phyloP scores from a whole-genome alignment of 2,113 vertebrate species.

The Loxodonta africana region DNA sequence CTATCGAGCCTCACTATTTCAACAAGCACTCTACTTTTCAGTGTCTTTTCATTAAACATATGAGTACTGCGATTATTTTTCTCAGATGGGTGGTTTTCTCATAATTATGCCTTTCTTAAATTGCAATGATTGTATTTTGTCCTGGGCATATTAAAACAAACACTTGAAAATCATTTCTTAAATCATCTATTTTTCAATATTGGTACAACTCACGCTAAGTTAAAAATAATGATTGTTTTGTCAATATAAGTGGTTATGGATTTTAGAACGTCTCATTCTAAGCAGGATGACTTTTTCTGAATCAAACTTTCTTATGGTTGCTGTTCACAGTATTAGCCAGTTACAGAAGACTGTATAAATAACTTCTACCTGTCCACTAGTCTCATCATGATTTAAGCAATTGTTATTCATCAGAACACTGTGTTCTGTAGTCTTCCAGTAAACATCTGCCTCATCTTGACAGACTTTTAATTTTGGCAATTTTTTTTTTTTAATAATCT shows the following conservation, averaged over 20 bases:
- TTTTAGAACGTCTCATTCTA: neutral
- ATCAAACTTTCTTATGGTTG: neutral
- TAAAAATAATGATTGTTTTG: slow-evolving; percentile 20
- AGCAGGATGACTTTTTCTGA: neutral
- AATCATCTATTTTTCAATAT: slow-evolving; percentile 20
- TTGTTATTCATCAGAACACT: slow-evolving; percentile 7
- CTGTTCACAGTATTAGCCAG: neutral
- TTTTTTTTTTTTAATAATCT: slow-evolving; percentile 36
- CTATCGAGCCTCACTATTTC: slow-evolving; percentile 22
- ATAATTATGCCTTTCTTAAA: slow-evolving; percentile 47
- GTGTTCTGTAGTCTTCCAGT: neutral
- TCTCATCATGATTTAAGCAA: neutral
- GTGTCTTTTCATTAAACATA: slow-evolving; percentile 44
- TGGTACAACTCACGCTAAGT: neutral
- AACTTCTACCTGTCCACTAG: neutral
- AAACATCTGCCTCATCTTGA: neutral
- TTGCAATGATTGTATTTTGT: slow-evolving; percentile 37
- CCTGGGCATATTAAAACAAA: slow-evolving; percentile 46
- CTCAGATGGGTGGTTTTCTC: neutral
- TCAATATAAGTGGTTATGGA: neutral
- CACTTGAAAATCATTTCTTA: slow-evolving; percentile 51
- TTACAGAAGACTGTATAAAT: neutral
- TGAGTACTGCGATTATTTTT: neutral
- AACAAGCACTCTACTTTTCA: neutral
- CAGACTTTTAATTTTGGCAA: neutral